Percentiles rank a stretch among this genome's conserved stretches.
Conservation (phyloP, 2,888 invertebrate species). For the Cerceris ruficornis region DNA sequence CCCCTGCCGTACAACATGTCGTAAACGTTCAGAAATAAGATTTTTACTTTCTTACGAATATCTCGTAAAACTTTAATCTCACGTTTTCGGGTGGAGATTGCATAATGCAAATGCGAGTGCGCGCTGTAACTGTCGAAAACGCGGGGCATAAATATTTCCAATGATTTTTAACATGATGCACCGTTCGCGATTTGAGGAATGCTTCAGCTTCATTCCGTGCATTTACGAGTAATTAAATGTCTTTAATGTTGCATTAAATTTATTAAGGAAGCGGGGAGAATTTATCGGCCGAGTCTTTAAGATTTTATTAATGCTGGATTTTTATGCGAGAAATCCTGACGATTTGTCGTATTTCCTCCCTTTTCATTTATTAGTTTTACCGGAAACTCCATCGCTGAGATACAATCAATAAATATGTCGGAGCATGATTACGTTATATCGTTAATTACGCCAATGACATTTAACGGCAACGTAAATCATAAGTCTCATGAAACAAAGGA, state of each 20-base stretch:
- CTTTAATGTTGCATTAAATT: slow-evolving; percentile 40
- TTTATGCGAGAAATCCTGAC: slow-evolving; percentile 13
- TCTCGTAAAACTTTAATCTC: slow-evolving; percentile 1
- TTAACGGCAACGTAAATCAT: not conserved
- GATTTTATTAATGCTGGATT: slow-evolving; percentile 16
- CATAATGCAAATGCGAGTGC: slow-evolving; percentile 8
- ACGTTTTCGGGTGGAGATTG: slow-evolving; percentile 20
- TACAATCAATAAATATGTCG: not conserved
- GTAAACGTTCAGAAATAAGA: not conserved
- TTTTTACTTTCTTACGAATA: not conserved
- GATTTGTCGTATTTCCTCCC: not conserved
- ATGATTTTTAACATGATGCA: slow-evolving; percentile 27
- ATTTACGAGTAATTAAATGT: slow-evolving; percentile 54
- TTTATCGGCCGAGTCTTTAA: slow-evolving; percentile 31
- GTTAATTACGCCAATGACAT: not conserved
- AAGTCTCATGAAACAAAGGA: not conserved
- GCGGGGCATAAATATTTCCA: slow-evolving; percentile 13
- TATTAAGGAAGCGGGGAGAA: slow-evolving; percentile 45
- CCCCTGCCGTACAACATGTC: not conserved
- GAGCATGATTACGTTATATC: not conserved
- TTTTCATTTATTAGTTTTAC: too few species aligned
- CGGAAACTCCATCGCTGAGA: not conserved
- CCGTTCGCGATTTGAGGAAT: not conserved
- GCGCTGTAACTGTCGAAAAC: slow-evolving; percentile 15
- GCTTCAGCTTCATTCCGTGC: not conserved